Conservation (phyloP, 2,113 vertebrate genomes). For the Platichthys flesus region DNA sequence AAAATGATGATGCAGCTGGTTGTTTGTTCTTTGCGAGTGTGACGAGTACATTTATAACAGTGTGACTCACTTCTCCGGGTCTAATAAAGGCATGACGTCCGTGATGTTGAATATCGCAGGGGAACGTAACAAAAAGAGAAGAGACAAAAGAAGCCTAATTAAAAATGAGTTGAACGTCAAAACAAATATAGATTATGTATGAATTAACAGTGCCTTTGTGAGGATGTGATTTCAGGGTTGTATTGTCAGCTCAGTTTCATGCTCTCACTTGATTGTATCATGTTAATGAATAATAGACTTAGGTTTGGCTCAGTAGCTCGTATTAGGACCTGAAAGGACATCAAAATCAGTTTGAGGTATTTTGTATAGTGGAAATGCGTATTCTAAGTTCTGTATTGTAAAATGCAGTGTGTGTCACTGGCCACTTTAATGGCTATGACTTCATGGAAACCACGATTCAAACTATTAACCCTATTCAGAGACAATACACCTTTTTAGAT, state of each 20-base stretch:
- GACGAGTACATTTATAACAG: conserved; percentile 15
- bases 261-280: neutral
- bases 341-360: neutral
- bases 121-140: neutral
- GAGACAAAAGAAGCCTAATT: conserved; percentile 2
- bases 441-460: too few relatives aligned
- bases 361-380: neutral
- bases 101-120: neutral
- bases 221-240: neutral
- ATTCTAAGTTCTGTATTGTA: neutral
- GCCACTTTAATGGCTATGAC: too few relatives aligned
- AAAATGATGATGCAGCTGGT: neutral
- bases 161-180: neutral
- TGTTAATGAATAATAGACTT: neutral
- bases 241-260: neutral
- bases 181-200: neutral
- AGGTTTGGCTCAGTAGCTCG: neutral
- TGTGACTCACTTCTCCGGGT: conserved; percentile 30
- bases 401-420: neutral
- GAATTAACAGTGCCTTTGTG: neutral
- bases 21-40: conserved; percentile 12
- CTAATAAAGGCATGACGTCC: conserved; percentile 8
- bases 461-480: too few relatives aligned
- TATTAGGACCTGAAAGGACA: neutral
- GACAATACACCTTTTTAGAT: too few relatives aligned